Evolutionary conservation across 92 coral and sea anemone genomes (phyloP).

Genomic region (Pocillopora grandis): DNA sequence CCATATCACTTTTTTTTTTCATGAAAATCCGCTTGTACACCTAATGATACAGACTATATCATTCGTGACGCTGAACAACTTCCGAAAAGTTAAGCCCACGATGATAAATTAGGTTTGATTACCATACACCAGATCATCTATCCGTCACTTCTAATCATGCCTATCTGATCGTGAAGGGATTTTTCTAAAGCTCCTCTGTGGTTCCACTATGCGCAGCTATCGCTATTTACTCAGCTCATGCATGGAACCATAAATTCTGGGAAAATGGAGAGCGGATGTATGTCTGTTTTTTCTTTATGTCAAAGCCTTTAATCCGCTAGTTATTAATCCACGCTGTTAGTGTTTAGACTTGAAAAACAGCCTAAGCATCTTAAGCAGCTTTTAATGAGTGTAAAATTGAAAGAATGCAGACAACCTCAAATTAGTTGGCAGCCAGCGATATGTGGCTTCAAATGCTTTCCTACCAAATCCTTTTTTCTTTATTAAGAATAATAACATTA

Average conservation of each 20-base stretch:
- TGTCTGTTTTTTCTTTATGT: background rate
- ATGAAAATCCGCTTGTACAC: background rate
- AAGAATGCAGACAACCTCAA: background rate
- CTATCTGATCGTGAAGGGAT: background rate
- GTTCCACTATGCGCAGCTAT: background rate
- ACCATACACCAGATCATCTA: background rate
- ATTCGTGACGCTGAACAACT: background rate
- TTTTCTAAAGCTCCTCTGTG: background rate
- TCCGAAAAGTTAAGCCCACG: background rate
- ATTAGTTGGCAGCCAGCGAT: background rate
- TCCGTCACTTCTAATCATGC: background rate
- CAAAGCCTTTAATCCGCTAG: background rate
- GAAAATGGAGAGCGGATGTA: background rate
- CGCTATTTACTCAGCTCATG: background rate
- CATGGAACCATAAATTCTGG: background rate
- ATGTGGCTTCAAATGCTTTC: background rate
- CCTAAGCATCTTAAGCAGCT: constrained; percentile 7
- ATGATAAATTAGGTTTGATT: background rate
- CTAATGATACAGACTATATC: background rate
- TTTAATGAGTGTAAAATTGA: background rate
- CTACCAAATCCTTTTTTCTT: background rate
- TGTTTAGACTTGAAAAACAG: background rate
- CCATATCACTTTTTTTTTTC: background rate
- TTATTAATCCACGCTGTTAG: background rate
- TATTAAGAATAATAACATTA: background rate